These are phyloP conservation scores for Euleptes europaea DNA, from an alignment of 2,113 vertebrate genomes.

Conservation along the genomic window DNA sequence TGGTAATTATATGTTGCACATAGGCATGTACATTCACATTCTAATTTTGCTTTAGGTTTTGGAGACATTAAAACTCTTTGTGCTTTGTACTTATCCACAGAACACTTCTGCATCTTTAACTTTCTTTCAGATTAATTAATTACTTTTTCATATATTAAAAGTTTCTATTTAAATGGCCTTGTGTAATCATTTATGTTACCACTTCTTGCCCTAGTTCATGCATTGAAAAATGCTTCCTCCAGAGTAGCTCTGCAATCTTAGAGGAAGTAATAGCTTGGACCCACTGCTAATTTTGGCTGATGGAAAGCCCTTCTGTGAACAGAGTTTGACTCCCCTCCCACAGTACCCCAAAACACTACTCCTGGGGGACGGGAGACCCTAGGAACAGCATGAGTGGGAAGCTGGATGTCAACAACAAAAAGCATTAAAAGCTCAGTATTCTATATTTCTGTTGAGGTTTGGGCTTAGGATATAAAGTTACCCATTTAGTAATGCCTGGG, in stretches of 20 bases:
- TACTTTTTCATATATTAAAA: background rate
- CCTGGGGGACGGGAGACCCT: too few species aligned
- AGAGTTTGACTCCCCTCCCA: too few species aligned
- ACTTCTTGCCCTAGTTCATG: conserved; percentile 12
- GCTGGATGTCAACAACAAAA: too few species aligned
- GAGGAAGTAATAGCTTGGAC: background rate
- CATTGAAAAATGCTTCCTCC: background rate
- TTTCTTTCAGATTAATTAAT: background rate
- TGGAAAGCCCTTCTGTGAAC: too few species aligned
- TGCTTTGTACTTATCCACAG: background rate
- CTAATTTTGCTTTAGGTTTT: background rate
- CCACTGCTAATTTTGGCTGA: background rate
- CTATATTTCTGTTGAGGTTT: too few species aligned
- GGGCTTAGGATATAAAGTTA: too few species aligned
- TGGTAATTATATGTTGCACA: background rate
- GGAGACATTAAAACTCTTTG: background rate
- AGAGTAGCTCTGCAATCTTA: background rate
- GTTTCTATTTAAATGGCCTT: background rate
- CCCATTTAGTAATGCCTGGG: too few species aligned
- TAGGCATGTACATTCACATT: background rate
- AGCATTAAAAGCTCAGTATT: too few species aligned
- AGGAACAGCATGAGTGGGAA: too few species aligned
- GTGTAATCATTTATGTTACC: background rate
- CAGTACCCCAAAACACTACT: too few species aligned
- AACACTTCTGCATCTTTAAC: background rate